These are phyloP conservation scores for Cichladusa arquata DNA, from an alignment of 2,113 vertebrate genomes.

Conservation along the genomic window DNA sequence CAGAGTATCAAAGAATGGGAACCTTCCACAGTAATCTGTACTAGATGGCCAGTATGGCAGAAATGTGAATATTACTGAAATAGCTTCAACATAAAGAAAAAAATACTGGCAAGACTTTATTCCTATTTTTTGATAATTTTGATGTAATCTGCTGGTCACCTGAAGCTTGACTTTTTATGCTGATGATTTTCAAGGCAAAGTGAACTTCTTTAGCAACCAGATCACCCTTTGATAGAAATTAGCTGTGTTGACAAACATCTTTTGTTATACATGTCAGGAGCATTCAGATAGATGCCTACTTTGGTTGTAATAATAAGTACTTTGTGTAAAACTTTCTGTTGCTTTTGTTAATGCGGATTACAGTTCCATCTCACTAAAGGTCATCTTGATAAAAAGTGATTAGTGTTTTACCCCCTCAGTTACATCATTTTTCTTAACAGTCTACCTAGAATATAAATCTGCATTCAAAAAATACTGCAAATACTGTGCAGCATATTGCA, in stretches of 20 bases:
- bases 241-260: not conserved
- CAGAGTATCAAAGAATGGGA: not conserved
- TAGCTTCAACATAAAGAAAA: not conserved
- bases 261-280: not conserved
- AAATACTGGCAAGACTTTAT: not conserved
- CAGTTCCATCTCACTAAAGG: not conserved
- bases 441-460: conserved; percentile 4
- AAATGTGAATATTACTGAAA: not conserved
- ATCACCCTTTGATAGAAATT: not conserved
- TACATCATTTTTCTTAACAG: conserved; percentile 11
- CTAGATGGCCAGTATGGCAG: not conserved
- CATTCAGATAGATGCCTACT: not conserved
- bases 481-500: not conserved
- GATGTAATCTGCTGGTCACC: not conserved
- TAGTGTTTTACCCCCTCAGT: not conserved
- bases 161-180: not conserved
- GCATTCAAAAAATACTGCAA: not conserved
- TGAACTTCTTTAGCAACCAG: not conserved
- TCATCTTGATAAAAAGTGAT: conserved; percentile 2
- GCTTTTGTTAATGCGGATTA: conserved; percentile 3
- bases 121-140: not conserved
- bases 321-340: not conserved
- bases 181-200: not conserved
- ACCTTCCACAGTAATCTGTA: not conserved
- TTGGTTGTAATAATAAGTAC: not conserved